Evolutionary conservation across 1,140 invertebrate species (phyloP).

Genomic region (Archivesica marissinica): DNA sequence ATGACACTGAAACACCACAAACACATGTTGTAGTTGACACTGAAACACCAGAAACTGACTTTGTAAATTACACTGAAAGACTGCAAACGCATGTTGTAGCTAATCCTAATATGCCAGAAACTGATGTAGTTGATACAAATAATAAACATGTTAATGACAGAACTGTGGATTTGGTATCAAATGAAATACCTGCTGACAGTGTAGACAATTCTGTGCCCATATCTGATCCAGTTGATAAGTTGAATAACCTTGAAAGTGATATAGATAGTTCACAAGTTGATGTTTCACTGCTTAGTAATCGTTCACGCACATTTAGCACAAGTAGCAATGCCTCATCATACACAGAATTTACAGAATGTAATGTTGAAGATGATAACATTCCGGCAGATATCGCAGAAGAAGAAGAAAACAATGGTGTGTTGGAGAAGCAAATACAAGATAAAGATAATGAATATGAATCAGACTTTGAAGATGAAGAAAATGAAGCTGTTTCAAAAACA

Average conservation of each 20-base stretch:
- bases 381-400: constrained; percentile 50
- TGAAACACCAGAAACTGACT: constrained; percentile 14
- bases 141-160: background rate
- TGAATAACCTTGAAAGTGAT: constrained; percentile 9
- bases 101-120: background rate
- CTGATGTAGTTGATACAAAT: constrained; percentile 5
- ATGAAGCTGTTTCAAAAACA: background rate
- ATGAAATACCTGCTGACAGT: background rate
- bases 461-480: constrained; percentile 51
- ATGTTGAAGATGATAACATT: constrained; percentile 54
- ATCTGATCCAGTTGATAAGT: background rate
- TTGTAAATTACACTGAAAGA: constrained; percentile 11
- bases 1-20: constrained; percentile 14
- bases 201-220: too few species aligned
- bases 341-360: constrained; percentile 53
- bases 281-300: constrained; percentile 5
- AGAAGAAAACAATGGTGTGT: background rate
- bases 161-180: too few species aligned
- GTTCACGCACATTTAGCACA: constrained; percentile 54
- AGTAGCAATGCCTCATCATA: constrained; percentile 52
- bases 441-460: constrained; percentile 45
- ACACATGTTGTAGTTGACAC: background rate
- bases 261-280: constrained; percentile 18
- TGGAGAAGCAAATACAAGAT: too few species aligned
- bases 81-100: background rate